phyloP scores from a whole-genome alignment of 2,797 vertebrate species.

The Coccyzus lansbergi region DNA sequence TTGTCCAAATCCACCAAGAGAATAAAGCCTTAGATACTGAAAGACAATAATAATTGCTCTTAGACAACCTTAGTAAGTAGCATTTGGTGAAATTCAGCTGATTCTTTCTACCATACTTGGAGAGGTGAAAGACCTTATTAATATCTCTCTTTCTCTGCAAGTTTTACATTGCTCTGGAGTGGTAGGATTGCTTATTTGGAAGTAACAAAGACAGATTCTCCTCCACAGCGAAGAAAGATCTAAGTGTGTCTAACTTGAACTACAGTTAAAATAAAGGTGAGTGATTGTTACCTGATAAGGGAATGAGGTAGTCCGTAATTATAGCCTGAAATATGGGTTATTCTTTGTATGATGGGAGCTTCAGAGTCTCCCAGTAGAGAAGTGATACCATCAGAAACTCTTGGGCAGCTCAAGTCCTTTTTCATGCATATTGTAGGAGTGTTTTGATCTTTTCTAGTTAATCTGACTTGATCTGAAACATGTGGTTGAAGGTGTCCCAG shows the following conservation, averaged over 20 bases:
- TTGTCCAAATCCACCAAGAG: background rate
- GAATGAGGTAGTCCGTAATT: constrained; percentile 88
- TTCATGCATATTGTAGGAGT: constrained; percentile 24
- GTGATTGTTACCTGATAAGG: constrained; percentile 70
- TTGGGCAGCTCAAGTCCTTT: constrained; percentile 22
- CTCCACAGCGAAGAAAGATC: background rate
- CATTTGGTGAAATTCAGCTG: constrained; percentile 43
- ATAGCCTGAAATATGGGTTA: constrained; percentile 81
- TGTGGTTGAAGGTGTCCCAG: constrained; percentile 33
- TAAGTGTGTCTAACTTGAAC: background rate
- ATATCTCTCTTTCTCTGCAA: background rate
- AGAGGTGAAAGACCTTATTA: constrained; percentile 31
- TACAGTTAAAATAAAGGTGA: background rate
- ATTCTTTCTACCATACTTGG: constrained; percentile 20
- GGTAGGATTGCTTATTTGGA: background rate
- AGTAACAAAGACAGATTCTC: background rate
- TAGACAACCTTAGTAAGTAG: background rate
- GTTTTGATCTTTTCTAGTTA: constrained; percentile 10
- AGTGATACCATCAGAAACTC: constrained; percentile 53
- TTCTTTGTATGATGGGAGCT: constrained; percentile 77
- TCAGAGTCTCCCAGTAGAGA: constrained; percentile 63
- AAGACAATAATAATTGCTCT: constrained; percentile 19
- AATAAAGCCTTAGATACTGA: background rate
- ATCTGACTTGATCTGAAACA: constrained; percentile 43
- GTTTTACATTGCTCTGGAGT: background rate